Base-by-base conservation (phyloP, 2,113 vertebrate species). In the Amblyopsis rosae region DNA sequence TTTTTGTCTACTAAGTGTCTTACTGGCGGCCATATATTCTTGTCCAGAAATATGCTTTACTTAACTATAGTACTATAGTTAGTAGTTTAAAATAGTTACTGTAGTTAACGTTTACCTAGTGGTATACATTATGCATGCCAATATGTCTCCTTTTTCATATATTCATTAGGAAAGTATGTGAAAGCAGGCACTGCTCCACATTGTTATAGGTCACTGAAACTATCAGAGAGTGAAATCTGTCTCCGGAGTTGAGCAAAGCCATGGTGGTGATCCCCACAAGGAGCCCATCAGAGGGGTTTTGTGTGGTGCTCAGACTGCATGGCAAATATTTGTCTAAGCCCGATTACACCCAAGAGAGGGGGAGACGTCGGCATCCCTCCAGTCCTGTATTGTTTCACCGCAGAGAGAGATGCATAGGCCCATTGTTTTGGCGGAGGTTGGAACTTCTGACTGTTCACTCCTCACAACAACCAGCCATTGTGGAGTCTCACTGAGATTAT, bases 241-340 rank as follows among this genome's bases (percentile, higher is more conserved):
- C 63, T 73, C 66, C 59, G 65, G 9, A 12, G 69, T 73, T 50
- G 59, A 73, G 74, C 76, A 72, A 73, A 74, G 75, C 74, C 81
- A 78, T 87, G 83, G 48, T 73, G 69, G 69, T 69, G 59, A 76
- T 50, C 65, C 47, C 69, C 67, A 76, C 59, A 67, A 67, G 71
- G 66, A 67, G 71, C 74, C 72, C 72, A 76, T 76, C 70, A 77
- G 79, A 81, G 65, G 75, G 75, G 70, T 81, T 80, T 69, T 86
- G 77, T 87, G 69, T 82, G 79, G 89, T 77, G 69, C 69, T 89
- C 72, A 82, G 80, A 80, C 80, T 55, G 71, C 79, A 77, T 56
- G 49, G 79, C 80, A 89, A 90, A 90, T 90, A 87, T 91, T 90
- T 88, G 78, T 84, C 71, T 67, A 69, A 90, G 77, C 88, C 76